phyloP scores from a whole-genome alignment of 2,797 vertebrate species.

The Zalophus californianus region DNA sequence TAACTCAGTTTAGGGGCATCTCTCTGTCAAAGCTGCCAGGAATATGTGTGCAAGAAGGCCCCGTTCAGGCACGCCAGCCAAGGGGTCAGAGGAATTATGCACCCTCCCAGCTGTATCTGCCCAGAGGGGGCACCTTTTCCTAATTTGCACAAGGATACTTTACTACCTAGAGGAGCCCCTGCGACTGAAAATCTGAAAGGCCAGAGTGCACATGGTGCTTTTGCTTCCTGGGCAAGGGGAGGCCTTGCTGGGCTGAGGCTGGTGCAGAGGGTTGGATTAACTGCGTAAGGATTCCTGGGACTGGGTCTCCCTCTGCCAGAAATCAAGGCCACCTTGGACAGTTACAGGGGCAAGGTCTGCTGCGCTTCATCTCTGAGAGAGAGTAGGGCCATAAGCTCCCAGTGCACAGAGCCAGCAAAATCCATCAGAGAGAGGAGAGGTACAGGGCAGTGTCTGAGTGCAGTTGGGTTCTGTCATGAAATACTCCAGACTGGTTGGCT shows the following conservation, averaged over 20 bases:
- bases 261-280: background rate
- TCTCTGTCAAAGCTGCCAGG: background rate
- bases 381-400: background rate
- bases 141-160: background rate
- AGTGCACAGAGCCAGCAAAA: background rate
- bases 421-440: background rate
- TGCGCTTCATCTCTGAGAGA: background rate
- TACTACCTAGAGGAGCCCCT: background rate
- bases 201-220: background rate
- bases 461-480: background rate
- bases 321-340: background rate
- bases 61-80: accelerated
- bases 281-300: background rate
- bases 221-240: slow-evolving; percentile 29
- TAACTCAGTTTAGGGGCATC: too few relatives aligned
- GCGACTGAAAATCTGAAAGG: background rate
- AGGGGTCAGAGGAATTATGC: background rate
- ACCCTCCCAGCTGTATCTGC: background rate
- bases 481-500: background rate
- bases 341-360: background rate
- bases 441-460: background rate
- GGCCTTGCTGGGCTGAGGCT: background rate
- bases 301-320: background rate
- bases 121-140: background rate
- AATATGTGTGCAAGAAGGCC: accelerated